A percentile compares a stretch with the other conserved stretches of the same genome.
phyloP scores from a whole-genome alignment of 2,797 vertebrate species.

The Pangasius larnaudii region DNA sequence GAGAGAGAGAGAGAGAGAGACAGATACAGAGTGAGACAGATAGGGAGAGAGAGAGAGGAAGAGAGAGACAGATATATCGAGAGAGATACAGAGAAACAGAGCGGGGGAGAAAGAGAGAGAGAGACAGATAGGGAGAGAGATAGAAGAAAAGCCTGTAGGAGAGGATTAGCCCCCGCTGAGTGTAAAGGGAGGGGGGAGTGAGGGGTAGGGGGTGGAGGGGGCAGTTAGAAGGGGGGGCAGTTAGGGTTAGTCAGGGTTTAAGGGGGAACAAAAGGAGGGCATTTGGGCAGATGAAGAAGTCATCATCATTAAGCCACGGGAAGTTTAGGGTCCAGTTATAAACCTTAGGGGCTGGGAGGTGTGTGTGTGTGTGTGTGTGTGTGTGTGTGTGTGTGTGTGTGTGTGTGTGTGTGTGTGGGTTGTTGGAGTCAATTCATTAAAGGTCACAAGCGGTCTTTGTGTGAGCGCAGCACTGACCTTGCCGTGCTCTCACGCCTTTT shows the following conservation, averaged over 20 bases:
- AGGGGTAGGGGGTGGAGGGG: constrained; percentile 60
- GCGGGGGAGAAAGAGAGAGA: constrained; percentile 23
- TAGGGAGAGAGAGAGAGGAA: not conserved
- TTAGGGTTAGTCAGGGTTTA: constrained; percentile 58
- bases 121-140: constrained; percentile 30
- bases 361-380: constrained; percentile 38
- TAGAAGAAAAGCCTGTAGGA: constrained; percentile 50
- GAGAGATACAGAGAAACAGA: too few relatives aligned
- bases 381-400: constrained; percentile 29
- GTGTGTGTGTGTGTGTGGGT: constrained; percentile 23
- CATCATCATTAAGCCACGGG: constrained; percentile 92
- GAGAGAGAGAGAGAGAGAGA: constrained; percentile 31
- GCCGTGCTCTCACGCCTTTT: constrained; percentile 74
- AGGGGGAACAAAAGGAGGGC: constrained; percentile 85
- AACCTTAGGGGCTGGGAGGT: constrained; percentile 70
- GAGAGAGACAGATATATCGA: too few relatives aligned
- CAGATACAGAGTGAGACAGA: constrained; percentile 51
- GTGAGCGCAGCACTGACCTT: constrained; percentile 74
- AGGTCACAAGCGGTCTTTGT: constrained; percentile 65
- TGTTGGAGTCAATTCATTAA: constrained; percentile 46
- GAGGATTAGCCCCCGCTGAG: constrained; percentile 80
- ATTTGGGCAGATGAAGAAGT: constrained; percentile 96
- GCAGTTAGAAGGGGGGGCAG: constrained; percentile 53
- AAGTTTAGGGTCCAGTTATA: constrained; percentile 87
- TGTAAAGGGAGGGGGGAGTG: constrained; percentile 38